These are phyloP conservation scores for Lampropteryx suffumata DNA, from an alignment of 2,888 invertebrate genomes.

Conservation along the genomic window DNA sequence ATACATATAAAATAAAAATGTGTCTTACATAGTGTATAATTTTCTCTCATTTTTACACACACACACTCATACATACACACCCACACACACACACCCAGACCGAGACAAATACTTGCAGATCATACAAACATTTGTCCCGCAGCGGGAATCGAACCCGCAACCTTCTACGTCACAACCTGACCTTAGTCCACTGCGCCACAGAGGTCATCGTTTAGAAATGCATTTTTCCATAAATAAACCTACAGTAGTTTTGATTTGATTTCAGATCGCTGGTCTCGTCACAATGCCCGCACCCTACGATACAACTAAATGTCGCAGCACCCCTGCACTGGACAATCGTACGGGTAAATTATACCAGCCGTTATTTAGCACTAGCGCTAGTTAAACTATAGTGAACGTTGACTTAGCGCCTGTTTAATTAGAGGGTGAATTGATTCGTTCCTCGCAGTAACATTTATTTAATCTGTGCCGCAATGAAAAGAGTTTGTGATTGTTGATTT, in stretches of 20 bases:
- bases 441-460: constrained; percentile 20
- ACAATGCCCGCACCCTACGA: constrained; percentile 3
- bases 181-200: too few species aligned
- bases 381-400: constrained; percentile 64
- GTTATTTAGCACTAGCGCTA: constrained; percentile 47
- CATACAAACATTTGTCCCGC: too few species aligned
- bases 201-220: too few species aligned
- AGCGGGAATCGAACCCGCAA: too few species aligned
- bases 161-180: too few species aligned
- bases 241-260: neutral
- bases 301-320: constrained; percentile 23
- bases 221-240: too few species aligned
- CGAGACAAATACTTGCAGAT: too few species aligned
- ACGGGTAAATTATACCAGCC: constrained; percentile 63
- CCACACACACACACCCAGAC: too few species aligned
- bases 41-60: too few species aligned
- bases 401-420: constrained; percentile 76
- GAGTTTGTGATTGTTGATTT: constrained; percentile 21
- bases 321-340: constrained; percentile 52
- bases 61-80: too few species aligned
- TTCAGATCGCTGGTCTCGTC: constrained; percentile 16
- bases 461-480: constrained; percentile 14
- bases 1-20: too few species aligned
- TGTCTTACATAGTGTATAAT: too few species aligned
- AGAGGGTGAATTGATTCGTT: constrained; percentile 76